A percentile compares a stretch with the other conserved stretches of the same genome.
These are phyloP conservation scores for Carcharodon carcharias DNA, from an alignment of 2,797 vertebrate genomes.

Conservation along the genomic window DNA sequence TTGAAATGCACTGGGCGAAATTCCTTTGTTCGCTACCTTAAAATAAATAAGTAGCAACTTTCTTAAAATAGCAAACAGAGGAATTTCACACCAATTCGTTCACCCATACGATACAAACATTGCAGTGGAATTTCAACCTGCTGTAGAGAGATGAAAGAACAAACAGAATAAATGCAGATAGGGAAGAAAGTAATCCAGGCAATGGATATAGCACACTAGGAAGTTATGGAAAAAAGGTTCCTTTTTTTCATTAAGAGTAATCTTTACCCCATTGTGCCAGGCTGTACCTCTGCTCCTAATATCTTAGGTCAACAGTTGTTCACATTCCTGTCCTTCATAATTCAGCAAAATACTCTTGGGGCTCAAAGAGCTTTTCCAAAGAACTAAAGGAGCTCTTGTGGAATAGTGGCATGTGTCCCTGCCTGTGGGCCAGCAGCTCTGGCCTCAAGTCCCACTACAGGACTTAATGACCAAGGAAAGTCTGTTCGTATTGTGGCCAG, in stretches of 20 bases:
- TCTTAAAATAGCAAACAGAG: neutral
- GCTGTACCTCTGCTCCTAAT: too few species aligned
- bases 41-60: neutral
- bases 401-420: too few species aligned
- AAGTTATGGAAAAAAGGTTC: neutral
- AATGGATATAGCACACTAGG: neutral
- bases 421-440: too few species aligned
- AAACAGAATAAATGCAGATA: neutral
- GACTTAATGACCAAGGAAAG: too few species aligned
- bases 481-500: too few species aligned
- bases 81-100: neutral
- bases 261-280: neutral
- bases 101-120: neutral
- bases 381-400: neutral
- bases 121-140: neutral
- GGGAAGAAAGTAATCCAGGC: neutral
- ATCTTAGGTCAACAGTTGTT: neutral
- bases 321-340: conserved; percentile 4
- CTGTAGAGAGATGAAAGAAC: neutral
- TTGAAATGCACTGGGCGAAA: neutral
- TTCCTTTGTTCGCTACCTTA: neutral
- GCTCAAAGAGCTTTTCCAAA: neutral
- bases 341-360: neutral
- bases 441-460: too few species aligned
- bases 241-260: neutral